Evolutionary conservation across 2,888 invertebrate species (phyloP), one percentile per base, ranked within the genome.

Genomic region (Eilema depressum): DNA sequence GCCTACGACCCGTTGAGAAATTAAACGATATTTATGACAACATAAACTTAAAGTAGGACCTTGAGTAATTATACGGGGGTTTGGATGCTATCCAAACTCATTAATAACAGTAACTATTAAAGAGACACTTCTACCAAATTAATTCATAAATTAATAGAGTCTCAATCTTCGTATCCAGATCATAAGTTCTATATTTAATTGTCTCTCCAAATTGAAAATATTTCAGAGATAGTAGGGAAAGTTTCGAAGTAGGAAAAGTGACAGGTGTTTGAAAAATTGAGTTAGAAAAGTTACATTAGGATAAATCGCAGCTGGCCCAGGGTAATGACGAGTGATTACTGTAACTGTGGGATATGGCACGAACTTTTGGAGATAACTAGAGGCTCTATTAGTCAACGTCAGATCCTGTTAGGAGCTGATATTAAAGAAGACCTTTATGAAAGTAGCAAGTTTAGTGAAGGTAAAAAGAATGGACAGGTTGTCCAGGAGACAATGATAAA

Each of bases 61-160:
- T 80, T 83, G 74, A 81, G 77, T 84, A 82, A 85, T 82, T 81
- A 81, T 81, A 81, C 71, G 73, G 70, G 64, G 71, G 68, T 71
- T 80, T 86, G 86, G 85, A 82, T 75, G 74, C 72, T 75, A 75
- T 82, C 87, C 88, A 87, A 82, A 79, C 78, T 75, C 83, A 82
- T 85, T 84, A 82, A 83, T 84, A 81, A 81, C 77, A 63, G 65
- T 72, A 80, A 85, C 83, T 83, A 84, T 86, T 83, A 85, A 81
- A 82, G 79, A 78, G 78, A 82, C 78, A 79, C 78, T 82, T 81
- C 74, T 80, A 83, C 82, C 79, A 77, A 81, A 82, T 79, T 83
- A 80, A 83, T 83, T 78, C 59, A 80, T 79, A 80, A 78, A 80
- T 84, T 82, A 82, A 84, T 82, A 75, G 76, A 79, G 75, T 78